These are phyloP conservation scores for Tamias sibiricus DNA, from an alignment of 2,113 vertebrate species.

Conservation along the genomic window DNA sequence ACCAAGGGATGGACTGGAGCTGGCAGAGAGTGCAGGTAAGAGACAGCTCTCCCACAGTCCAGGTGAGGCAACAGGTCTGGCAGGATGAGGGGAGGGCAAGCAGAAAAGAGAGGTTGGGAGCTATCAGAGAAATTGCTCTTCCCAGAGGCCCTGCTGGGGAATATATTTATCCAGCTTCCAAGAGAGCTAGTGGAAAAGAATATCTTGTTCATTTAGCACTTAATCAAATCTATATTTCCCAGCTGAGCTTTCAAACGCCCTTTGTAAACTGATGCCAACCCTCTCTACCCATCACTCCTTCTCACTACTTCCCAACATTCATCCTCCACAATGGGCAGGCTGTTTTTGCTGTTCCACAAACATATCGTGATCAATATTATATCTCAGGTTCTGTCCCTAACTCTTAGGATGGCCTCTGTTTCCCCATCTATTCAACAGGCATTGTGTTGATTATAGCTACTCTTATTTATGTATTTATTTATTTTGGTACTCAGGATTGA, in stretches of 20 bases:
- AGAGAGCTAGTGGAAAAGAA: constrained; percentile 6
- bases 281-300: background rate
- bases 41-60: background rate
- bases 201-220: constrained; percentile 15
- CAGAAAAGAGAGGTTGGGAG: background rate
- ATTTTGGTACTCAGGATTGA: background rate
- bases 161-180: constrained; percentile 1
- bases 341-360: background rate
- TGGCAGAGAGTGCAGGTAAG: background rate
- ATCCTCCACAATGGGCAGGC: background rate
- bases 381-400: background rate
- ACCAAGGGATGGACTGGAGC: background rate
- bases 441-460: background rate
- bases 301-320: background rate
- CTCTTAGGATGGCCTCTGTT: background rate
- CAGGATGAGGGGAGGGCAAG: background rate
- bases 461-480: background rate
- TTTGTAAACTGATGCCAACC: background rate
- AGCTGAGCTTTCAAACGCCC: constrained; percentile 39
- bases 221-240: constrained; percentile 38
- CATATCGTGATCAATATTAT: background rate
- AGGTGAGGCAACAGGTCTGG: background rate
- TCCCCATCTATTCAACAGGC: background rate
- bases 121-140: background rate
- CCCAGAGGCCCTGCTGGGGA: background rate